A percentile compares a stretch with the other conserved stretches of the same genome.
phyloP scores from a whole-genome alignment of 2,888 invertebrate genomes.

The Sinhomidia bicolor region DNA sequence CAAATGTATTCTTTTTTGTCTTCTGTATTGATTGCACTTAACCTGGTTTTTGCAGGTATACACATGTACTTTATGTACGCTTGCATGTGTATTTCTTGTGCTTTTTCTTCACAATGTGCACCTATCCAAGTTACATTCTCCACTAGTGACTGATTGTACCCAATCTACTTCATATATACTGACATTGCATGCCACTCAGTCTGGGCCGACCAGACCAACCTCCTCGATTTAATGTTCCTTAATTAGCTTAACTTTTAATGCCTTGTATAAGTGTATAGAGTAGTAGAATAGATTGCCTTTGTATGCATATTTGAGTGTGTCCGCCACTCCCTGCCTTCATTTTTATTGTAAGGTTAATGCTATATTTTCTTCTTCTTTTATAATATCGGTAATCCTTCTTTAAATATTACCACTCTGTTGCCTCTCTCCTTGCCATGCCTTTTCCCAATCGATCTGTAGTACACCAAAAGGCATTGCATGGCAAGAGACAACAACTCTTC shows the following conservation, averaged over 20 bases:
- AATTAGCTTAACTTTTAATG: constrained; percentile 51
- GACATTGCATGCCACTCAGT: background rate
- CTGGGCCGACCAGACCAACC: background rate
- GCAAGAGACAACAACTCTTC: background rate
- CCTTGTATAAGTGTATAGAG: no score
- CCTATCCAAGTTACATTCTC: background rate
- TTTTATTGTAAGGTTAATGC: background rate
- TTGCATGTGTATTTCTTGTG: background rate
- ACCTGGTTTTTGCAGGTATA: no score
- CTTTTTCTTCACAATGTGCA: background rate
- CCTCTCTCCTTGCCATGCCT: background rate
- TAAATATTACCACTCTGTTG: background rate
- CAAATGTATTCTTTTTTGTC: background rate
- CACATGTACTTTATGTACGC: background rate
- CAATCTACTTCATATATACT: background rate
- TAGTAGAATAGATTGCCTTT: no score
- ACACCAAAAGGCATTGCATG: background rate
- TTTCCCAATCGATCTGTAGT: background rate
- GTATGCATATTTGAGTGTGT: background rate
- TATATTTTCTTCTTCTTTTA: background rate
- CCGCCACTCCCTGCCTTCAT: constrained; percentile 15
- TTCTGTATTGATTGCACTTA: background rate
- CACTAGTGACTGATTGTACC: background rate
- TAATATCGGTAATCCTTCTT: background rate
- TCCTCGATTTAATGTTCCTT: constrained; percentile 32